Percentiles rank a stretch among this genome's conserved stretches.
Evolutionary conservation across 2,888 invertebrate species (phyloP).

Genomic region (Odontocerum albicorne): DNA sequence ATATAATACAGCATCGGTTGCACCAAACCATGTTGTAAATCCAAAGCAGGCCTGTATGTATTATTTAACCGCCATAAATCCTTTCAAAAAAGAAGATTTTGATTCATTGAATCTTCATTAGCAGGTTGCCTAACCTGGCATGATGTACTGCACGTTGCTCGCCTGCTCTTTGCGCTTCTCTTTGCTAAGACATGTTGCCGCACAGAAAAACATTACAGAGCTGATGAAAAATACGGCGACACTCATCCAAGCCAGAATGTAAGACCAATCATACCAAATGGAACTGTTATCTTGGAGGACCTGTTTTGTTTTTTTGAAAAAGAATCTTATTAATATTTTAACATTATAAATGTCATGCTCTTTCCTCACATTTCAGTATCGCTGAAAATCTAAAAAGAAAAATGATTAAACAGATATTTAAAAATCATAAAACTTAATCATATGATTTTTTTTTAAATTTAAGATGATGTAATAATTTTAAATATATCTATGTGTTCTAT

Average conservation of each 20-base stretch:
- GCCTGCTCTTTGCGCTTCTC: conserved; percentile 74
- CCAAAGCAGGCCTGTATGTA: conserved; percentile 25
- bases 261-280: conserved; percentile 83
- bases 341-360: too few relatives aligned
- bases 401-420: too few relatives aligned
- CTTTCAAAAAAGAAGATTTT: too few relatives aligned
- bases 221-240: conserved; percentile 75
- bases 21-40: conserved; percentile 23
- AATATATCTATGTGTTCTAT: too few relatives aligned
- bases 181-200: conserved; percentile 75
- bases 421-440: too few relatives aligned
- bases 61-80: conserved; percentile 20
- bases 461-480: too few relatives aligned
- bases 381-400: too few relatives aligned
- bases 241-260: conserved; percentile 81
- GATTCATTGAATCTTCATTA: too few relatives aligned
- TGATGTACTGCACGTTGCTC: conserved; percentile 84
- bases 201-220: conserved; percentile 77
- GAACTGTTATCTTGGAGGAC: conserved; percentile 72
- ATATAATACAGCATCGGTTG: conserved; percentile 25
- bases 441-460: too few relatives aligned
- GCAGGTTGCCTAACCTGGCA: conserved; percentile 73
- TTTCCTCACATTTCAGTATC: too few relatives aligned
- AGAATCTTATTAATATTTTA: too few relatives aligned
- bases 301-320: too few relatives aligned